phyloP scores from a whole-genome alignment of 2,113 vertebrate species.

The Sinocyclocheilus grahami region DNA sequence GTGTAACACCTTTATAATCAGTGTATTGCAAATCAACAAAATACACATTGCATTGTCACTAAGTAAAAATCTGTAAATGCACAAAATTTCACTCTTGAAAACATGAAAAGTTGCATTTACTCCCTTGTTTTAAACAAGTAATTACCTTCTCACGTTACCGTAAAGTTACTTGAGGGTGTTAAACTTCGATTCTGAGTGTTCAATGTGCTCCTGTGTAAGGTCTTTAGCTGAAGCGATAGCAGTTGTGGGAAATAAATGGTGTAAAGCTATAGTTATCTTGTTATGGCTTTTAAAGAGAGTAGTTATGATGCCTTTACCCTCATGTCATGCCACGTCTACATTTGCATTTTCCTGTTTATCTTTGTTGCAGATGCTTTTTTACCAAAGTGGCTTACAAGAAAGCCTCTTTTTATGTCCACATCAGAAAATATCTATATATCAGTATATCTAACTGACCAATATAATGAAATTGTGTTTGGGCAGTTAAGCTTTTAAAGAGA shows the following conservation, averaged over 20 bases:
- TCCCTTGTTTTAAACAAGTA: slow-evolving; percentile 11
- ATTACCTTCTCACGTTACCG: slow-evolving; percentile 1
- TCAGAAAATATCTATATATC: slow-evolving; percentile 10
- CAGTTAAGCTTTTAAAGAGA: slow-evolving; percentile 22
- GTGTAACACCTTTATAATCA: slow-evolving; percentile 48
- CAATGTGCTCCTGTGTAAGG: slow-evolving; percentile 22
- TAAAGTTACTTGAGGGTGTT: slow-evolving; percentile 18
- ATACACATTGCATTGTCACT: slow-evolving; percentile 20
- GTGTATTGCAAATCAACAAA: slow-evolving; percentile 36
- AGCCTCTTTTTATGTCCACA: slow-evolving; percentile 27
- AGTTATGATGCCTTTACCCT: slow-evolving; percentile 23
- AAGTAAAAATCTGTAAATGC: slow-evolving; percentile 33
- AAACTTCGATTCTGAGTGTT: slow-evolving; percentile 17
- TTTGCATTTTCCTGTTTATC: background rate
- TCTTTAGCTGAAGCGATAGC: slow-evolving; percentile 8
- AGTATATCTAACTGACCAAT: slow-evolving; percentile 1
- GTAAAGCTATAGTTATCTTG: slow-evolving; percentile 37
- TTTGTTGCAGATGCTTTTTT: slow-evolving; percentile 30
- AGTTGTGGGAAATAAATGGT: slow-evolving; percentile 27
- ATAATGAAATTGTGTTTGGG: slow-evolving; percentile 18
- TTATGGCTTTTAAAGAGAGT: slow-evolving; percentile 18
- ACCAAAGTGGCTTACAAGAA: slow-evolving; percentile 24
- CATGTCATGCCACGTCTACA: background rate
- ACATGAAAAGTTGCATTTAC: background rate
- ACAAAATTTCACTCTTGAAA: slow-evolving; percentile 15